A percentile compares a stretch with the other conserved stretches of the same genome.
Conservation (phyloP, 1,140 invertebrate species). For the Rhagoletis zephyria region DNA sequence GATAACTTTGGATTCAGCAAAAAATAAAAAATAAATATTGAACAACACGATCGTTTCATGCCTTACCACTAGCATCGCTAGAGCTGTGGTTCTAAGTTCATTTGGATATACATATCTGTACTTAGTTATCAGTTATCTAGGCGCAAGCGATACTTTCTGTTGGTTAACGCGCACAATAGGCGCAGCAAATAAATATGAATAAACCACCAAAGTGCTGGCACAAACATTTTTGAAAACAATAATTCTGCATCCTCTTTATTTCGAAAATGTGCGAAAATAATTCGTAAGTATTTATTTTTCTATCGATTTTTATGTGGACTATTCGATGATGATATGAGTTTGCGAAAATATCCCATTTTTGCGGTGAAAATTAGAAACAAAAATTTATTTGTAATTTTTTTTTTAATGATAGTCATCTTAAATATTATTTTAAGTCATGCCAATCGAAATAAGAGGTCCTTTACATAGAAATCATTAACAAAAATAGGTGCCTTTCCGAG, state of each 20-base stretch:
- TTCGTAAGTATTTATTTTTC: no score
- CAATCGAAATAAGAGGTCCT: no score
- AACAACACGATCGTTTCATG: not conserved
- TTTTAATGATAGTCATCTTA: no score
- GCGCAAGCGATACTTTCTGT: constrained; percentile 50
- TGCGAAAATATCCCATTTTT: no score
- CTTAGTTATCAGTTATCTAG: constrained; percentile 57
- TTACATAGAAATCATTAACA: no score
- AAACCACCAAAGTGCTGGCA: constrained; percentile 60
- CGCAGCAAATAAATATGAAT: constrained; percentile 42
- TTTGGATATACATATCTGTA: not conserved
- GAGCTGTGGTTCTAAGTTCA: no score
- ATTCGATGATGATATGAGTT: no score
- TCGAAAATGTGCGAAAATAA: not conserved
- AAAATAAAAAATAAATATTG: not conserved
- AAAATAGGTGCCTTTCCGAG: no score
- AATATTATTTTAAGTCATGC: no score
- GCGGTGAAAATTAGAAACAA: no score
- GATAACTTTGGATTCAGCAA: not conserved
- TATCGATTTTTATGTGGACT: no score
- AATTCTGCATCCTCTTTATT: not conserved
- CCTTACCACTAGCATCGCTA: not conserved
- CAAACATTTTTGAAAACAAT: constrained; percentile 54
- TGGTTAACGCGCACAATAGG: not conserved
- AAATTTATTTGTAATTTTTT: no score